Evolutionary conservation across 2,888 invertebrate genomes (phyloP), one percentile per base, ranked within the genome.

Genomic region (Euclidia mi): DNA sequence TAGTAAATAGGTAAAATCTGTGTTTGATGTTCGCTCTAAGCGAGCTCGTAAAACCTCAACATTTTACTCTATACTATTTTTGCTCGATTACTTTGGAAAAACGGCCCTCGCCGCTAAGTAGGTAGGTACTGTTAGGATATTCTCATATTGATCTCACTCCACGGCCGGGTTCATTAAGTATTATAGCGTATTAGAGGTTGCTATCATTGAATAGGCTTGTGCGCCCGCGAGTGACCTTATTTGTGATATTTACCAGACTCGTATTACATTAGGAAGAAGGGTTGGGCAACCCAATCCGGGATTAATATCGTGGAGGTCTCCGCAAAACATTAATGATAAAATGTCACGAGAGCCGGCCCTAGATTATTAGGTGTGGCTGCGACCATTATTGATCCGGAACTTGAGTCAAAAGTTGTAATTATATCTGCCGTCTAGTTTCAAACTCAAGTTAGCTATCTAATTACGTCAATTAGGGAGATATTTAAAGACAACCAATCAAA

Each of bases 81-180:
- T 49, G 38, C 34, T 43, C 52, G 62, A 52, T 46, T 52, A n/a
- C 46, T 56, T 68, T 52, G 49, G 38, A 56, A 50, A 56, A 56
- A 47, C 43, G 51, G 18, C 40, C 46, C 43, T 43, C 17, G 56
- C 40, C 43, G 28, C 18, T 35, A 38, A 43, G 48, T 68, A 44
- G 56, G 45, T n/a, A n/a, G n/a, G n/a, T n/a, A n/a, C n/a, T n/a
- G n/a, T n/a, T n/a, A n/a, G n/a, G n/a, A 57, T 47, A 48, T 37
- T 18, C 31, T 43, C 46, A 34, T 37, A 45, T 31, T 56, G 37
- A 35, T 48, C 31, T 49, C 15, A 29, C 41, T 53, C 41, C 44
- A 61, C 3, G 11, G 11, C 42, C 47, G 14, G 14, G 14, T 35
- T 35, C 14, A 35, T 35, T 35, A 35, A 9, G 34, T 35, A 14